Evolutionary conservation across 2,888 invertebrate species (phyloP), one percentile per base, ranked within the genome.

Genomic region (Pristionchus fissidentatus): DNA sequence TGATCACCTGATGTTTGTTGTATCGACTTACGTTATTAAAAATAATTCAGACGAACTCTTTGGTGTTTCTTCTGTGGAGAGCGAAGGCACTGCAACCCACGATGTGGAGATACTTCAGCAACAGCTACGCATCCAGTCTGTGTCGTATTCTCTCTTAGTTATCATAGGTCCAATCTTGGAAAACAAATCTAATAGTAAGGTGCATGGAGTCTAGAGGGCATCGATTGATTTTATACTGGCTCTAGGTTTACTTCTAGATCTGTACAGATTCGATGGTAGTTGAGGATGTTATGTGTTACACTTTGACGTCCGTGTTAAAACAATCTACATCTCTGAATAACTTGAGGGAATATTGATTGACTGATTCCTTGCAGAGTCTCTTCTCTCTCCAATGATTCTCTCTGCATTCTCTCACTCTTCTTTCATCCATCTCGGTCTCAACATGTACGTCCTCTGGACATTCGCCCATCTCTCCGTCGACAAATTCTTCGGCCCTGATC

Each of bases 381-480:
- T 95, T 78, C 96, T 96, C 93, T 94, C 95, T 93, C 96, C 98
- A 4, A 97, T 98, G 97, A 92, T 97, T 80, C 93, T 97, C 5
- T 97, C 97, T n/a, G 96, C 96, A 49, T 98, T 98, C 93, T 98
- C 97, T 91, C 98, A 98, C 93, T 95, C 95, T 91, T 96, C 96
- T 0, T 93, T 95, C 55, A 93, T 96, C 87, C 98, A 98, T 93
- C 94, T 98, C 85, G 95, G 95, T 88, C 95, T 96, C 83, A 99
- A 99, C 93, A 98, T 99, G 98, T 97, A 96, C 93, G 98, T 97
- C 62, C 94, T 98, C 41, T 96, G 96, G 93, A 96, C 95, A 92
- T 97, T 97, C 92, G 95, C 94, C 84, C 93, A 94, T 88, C 73
- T 85, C n/a, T 62, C 92, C 26, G 82, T 89, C 41, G 88, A 91